Percentiles rank a stretch among this genome's conserved stretches.
phyloP scores from a whole-genome alignment of 2,888 invertebrate species.

The Eustalomyia histrio region DNA sequence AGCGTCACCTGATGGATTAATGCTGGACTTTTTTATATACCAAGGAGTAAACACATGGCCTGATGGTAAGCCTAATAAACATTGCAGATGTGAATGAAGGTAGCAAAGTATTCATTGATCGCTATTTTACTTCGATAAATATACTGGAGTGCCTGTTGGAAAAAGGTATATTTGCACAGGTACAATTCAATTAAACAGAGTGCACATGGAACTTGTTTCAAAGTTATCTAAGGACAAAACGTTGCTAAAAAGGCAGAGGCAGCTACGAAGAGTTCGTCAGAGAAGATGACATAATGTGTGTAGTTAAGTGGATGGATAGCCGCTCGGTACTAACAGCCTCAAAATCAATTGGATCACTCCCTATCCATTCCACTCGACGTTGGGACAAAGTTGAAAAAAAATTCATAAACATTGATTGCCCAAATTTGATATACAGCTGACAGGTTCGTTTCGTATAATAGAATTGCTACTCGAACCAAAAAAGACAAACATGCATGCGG shows the following conservation, averaged over 20 bases:
- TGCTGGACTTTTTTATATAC: background rate
- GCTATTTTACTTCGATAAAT: conserved; percentile 17
- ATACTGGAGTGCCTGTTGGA: conserved; percentile 5
- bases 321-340: conserved; percentile 22
- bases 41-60: conserved; percentile 11
- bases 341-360: background rate
- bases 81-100: background rate
- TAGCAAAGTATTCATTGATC: conserved; percentile 20
- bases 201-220: no score
- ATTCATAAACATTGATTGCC: conserved; percentile 5
- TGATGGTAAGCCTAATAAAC: background rate
- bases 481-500: conserved; percentile 19
- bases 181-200: conserved; percentile 8
- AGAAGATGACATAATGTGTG: conserved; percentile 16
- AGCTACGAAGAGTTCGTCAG: conserved; percentile 22
- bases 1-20: no score
- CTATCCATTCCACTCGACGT: no score
- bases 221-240: conserved; percentile 8
- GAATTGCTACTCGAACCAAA: conserved; percentile 30
- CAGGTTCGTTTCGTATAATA: conserved; percentile 6
- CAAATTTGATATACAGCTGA: background rate
- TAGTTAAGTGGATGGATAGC: conserved; percentile 19
- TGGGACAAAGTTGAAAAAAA: background rate
- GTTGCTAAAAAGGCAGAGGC: conserved; percentile 1
- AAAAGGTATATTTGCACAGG: conserved; percentile 10